Percentiles rank a stretch among this genome's conserved stretches.
These are phyloP conservation scores for Microctonus hyperodae DNA, from an alignment of 2,888 invertebrate species.

Conservation along the genomic window DNA sequence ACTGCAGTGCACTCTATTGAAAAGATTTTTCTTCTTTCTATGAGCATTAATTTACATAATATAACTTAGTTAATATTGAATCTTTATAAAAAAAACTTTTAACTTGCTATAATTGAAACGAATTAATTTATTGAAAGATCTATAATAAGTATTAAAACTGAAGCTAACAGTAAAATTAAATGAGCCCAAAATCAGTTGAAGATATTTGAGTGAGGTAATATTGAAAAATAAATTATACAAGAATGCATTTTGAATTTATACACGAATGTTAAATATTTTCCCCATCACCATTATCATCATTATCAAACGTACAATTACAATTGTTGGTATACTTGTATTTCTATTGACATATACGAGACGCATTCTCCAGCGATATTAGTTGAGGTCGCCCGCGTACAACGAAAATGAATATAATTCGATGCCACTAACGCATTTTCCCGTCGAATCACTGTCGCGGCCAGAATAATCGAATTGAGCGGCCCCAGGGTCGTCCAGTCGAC, in stretches of 20 bases:
- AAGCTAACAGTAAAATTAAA: not conserved
- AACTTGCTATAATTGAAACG: not conserved
- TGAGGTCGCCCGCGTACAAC: constrained; percentile 1
- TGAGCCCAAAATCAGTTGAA: not conserved
- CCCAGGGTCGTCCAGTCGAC: constrained; percentile 20
- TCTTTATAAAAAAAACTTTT: not conserved
- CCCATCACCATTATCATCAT: too few species aligned
- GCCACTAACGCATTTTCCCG: constrained; percentile 30
- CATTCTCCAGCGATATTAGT: not conserved
- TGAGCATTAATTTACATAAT: not conserved
- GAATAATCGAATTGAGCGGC: constrained; percentile 35
- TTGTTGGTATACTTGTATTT: not conserved
- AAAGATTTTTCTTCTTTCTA: not conserved
- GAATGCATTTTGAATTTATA: not conserved
- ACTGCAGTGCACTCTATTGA: not conserved
- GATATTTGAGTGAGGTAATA: not conserved
- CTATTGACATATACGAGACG: not conserved
- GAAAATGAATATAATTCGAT: constrained; percentile 30
- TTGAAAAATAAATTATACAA: not conserved
- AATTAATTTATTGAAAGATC: not conserved
- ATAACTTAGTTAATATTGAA: not conserved
- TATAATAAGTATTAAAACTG: too few species aligned
- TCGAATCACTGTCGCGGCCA: constrained; percentile 33
- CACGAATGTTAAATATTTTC: not conserved
- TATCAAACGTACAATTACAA: not conserved